Percentiles rank a stretch among this genome's conserved stretches.
Conservation (phyloP, 2,888 invertebrate genomes). For the Barypeithes pellucidus region DNA sequence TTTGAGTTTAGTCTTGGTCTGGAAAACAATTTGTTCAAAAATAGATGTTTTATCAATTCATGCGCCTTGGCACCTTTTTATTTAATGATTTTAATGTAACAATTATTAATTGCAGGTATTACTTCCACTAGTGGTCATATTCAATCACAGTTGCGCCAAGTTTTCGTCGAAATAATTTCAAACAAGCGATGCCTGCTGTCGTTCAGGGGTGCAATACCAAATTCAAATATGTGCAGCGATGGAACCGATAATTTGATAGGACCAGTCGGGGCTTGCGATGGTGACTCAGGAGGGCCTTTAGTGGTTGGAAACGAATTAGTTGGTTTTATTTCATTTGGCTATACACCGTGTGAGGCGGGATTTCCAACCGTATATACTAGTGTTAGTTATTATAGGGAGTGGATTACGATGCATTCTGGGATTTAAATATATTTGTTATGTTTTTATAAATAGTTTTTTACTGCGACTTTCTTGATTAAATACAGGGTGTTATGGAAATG, state of each 20-base stretch:
- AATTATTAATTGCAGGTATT: conserved; percentile 16
- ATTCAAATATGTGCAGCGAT: conserved; percentile 26
- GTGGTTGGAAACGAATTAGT: conserved; percentile 24
- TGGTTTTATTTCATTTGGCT: conserved; percentile 35
- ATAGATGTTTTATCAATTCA: no score
- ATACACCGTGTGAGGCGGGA: conserved; percentile 32
- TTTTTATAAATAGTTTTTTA: no score
- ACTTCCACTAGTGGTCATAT: background rate
- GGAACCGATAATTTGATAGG: conserved; percentile 19
- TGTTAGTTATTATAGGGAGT: conserved; percentile 38
- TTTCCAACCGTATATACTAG: conserved; percentile 37
- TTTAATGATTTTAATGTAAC: no score
- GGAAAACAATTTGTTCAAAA: no score
- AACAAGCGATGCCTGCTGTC: background rate
- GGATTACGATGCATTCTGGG: conserved; percentile 42
- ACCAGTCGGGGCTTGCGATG: conserved; percentile 37
- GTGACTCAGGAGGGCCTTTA: conserved; percentile 45
- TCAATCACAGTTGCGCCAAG: conserved; percentile 18
- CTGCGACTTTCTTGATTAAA: no score
- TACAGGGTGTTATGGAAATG: no score
- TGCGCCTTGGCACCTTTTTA: background rate
- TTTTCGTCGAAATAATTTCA: conserved; percentile 14
- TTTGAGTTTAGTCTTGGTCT: no score
- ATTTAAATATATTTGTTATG: conserved; percentile 17
- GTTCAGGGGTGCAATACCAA: background rate